Conservation (phyloP, 2,888 invertebrate species). For the Lepidocyrtinus sp. region DNA sequence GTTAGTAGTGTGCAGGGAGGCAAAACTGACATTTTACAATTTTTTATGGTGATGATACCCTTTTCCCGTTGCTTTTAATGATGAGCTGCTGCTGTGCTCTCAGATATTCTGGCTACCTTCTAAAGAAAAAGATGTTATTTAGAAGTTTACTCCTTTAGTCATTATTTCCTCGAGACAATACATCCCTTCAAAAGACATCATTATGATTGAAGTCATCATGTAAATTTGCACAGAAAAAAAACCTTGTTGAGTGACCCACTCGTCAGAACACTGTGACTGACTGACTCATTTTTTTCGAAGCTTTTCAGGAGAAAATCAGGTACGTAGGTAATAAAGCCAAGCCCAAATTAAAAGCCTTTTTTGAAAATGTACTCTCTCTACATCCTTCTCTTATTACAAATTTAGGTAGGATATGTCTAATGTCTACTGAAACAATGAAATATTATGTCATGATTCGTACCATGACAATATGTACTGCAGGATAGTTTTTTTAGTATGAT, state of each 20-base stretch:
- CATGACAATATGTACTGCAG: not conserved
- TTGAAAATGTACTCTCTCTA: constrained; percentile 14
- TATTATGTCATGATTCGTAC: not conserved
- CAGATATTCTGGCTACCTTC: constrained; percentile 8
- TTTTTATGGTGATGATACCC: constrained; percentile 45
- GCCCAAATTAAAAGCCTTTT: constrained; percentile 2
- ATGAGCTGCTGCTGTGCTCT: constrained; percentile 17
- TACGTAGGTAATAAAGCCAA: constrained; percentile 19
- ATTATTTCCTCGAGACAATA: constrained; percentile 6
- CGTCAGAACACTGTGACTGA: constrained; percentile 1
- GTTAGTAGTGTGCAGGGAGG: not conserved
- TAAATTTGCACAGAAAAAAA: constrained; percentile 20
- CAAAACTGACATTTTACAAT: constrained; percentile 34
- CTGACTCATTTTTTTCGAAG: constrained; percentile 36
- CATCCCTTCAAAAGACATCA: constrained; percentile 18
- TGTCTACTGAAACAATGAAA: not conserved
- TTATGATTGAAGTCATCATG: constrained; percentile 10
- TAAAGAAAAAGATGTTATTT: not conserved
- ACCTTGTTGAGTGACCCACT: constrained; percentile 52
- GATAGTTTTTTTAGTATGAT: not conserved
- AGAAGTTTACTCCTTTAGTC: not conserved
- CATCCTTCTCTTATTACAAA: too few relatives aligned
- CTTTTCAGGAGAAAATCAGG: constrained; percentile 17
- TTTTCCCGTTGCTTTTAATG: constrained; percentile 60
- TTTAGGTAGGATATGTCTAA: too few relatives aligned